Evolutionary conservation across 2,888 invertebrate species (phyloP).

Genomic region (Brachyopa scutellaris): DNA sequence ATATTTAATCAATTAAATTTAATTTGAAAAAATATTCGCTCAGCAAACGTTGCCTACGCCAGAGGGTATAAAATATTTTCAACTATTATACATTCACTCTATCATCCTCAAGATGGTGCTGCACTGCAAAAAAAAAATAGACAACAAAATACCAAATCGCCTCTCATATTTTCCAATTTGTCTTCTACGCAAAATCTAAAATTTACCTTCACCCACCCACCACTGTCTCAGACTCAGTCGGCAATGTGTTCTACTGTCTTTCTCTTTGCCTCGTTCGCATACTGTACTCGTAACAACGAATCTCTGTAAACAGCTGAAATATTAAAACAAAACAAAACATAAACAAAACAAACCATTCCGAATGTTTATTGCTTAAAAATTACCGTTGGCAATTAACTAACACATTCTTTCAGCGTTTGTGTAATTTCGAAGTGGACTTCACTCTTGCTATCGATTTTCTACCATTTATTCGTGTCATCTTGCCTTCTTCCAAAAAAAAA

Average conservation of each 20-base stretch:
- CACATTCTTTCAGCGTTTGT: background rate
- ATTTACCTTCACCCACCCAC: background rate
- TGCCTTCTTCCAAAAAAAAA: background rate
- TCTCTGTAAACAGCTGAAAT: conserved; percentile 8
- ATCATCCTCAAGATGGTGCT: conserved; percentile 7
- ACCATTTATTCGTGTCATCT: conserved; percentile 3
- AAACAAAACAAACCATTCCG: background rate
- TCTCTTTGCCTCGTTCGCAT: too few relatives aligned
- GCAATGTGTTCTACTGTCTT: too few relatives aligned
- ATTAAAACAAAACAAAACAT: conserved; percentile 26
- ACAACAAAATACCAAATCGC: too few relatives aligned
- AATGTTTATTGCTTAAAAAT: background rate
- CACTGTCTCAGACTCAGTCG: too few relatives aligned
- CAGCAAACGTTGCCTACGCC: background rate
- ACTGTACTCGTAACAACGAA: too few relatives aligned
- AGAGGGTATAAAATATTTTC: background rate
- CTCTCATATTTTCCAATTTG: background rate
- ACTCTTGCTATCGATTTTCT: conserved; percentile 24
- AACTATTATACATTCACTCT: background rate
- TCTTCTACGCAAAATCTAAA: conserved; percentile 14
- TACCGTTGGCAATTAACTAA: background rate
- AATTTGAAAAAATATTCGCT: too few relatives aligned
- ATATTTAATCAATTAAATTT: too few relatives aligned
- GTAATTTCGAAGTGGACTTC: background rate
- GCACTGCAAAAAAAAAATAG: background rate